Base-by-base conservation (phyloP, 2,888 invertebrate genomes). In the Aphelenchoides bicaudatus region DNA sequence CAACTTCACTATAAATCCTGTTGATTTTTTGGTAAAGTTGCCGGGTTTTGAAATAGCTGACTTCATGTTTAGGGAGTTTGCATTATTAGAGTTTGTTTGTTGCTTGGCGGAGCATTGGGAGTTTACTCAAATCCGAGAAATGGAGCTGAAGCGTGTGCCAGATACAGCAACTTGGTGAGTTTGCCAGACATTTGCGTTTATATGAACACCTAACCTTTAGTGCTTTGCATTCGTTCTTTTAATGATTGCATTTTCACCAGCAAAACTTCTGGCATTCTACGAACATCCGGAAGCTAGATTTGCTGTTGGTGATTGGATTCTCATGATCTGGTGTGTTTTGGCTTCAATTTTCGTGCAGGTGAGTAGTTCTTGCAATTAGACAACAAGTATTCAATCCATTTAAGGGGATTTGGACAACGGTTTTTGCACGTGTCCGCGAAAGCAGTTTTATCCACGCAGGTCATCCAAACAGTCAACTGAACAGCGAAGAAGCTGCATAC, bases 231-330 rank as follows among this genome's bases (percentile, higher is more conserved):
- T 65, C 1, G 69, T 76, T 62, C 62, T 76, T 5, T 50, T 76
- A 2, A 73, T 77, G 34, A 64, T 77, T 29, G 76, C 76, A 5
- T 77, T 76, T 39, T 75, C 76, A 3, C 76, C 76, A 4, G 68
- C 74, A 6, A 76, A 76, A 46, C 61, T 76, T 23, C 64, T 76
- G 2, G 76, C 76, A 2, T 78, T 76, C 61, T 75, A 77, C 56
- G 76, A 76, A 56, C 70, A 73, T 49, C 68, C 70, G 21, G 53
- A 69, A 21, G 30, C 60, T 21, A 50, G 61, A 37, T 55, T 77
- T 47, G 75, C 72, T 16, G 68, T 76, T 39, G 76, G 76, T 19
- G 76, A 76, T 59, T 76, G 76, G 76, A 76, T 76, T 47, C 70
- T 76, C 16, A 77, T 76, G 76, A 67, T 74, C 37, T 76, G 76